Percentiles rank a stretch among this genome's conserved stretches.
These are phyloP conservation scores for Autographa pulchrina DNA, from an alignment of 2,888 invertebrate genomes.

Conservation along the genomic window DNA sequence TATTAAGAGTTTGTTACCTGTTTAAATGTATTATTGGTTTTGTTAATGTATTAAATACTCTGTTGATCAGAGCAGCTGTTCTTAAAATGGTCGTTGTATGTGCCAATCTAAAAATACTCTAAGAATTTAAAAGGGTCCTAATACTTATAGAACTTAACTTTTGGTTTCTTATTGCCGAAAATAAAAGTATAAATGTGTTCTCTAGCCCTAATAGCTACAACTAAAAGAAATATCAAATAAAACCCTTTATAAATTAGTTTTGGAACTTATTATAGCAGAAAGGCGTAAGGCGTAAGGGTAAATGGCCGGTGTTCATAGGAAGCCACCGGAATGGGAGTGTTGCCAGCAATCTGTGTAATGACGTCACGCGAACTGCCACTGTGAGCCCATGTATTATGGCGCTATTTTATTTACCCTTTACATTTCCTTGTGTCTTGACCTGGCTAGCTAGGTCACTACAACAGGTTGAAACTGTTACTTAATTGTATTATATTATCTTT, in stretches of 20 bases:
- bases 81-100: slow-evolving; percentile 31
- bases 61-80: slow-evolving; percentile 9
- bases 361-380: slow-evolving; percentile 51
- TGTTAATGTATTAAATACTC: not conserved
- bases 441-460: slow-evolving; percentile 34
- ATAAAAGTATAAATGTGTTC: not conserved
- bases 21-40: slow-evolving; percentile 42
- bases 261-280: slow-evolving; percentile 36
- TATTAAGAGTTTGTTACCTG: slow-evolving; percentile 62
- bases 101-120: slow-evolving; percentile 43
- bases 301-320: slow-evolving; percentile 53
- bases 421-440: slow-evolving; percentile 33
- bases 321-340: slow-evolving; percentile 55
- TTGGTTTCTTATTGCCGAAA: not conserved
- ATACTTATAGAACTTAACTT: not conserved
- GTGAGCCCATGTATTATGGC: slow-evolving; percentile 34
- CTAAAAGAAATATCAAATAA: slow-evolving; percentile 6
- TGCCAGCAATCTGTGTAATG: slow-evolving; percentile 40
- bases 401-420: slow-evolving; percentile 52
- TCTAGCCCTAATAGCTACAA: not conserved
- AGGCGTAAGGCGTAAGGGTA: too few species aligned
- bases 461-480: slow-evolving; percentile 6
- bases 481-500: slow-evolving; percentile 3
- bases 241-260: slow-evolving; percentile 42
- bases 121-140: slow-evolving; percentile 12